Conservation (phyloP, 2,113 vertebrate genomes). For the Mystacornis crossleyi region DNA sequence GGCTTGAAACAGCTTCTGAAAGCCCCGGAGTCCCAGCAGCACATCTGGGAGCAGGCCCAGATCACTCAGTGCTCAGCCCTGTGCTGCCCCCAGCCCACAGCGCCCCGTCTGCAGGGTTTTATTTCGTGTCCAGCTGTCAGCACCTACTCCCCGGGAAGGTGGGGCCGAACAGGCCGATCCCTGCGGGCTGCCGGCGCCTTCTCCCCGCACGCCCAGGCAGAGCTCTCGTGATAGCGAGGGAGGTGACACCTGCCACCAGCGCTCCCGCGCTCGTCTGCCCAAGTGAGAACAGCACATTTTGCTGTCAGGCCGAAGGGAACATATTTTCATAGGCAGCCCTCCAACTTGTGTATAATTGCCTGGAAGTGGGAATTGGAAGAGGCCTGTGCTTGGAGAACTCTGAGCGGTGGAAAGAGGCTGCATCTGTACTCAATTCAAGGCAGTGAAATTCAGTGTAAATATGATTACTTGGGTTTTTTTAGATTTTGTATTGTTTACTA, state of each 20-base stretch:
- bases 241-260: constrained; percentile 56
- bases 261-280: constrained; percentile 16
- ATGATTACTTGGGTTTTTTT: background rate
- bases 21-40: background rate
- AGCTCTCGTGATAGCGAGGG: constrained; percentile 6
- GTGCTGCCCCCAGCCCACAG: background rate
- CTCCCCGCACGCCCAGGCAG: background rate
- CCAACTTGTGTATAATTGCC: constrained; percentile 60
- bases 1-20: background rate
- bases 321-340: constrained; percentile 65
- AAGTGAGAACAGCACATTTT: constrained; percentile 62
- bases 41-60: constrained; percentile 1
- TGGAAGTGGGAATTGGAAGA: constrained; percentile 55
- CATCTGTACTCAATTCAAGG: constrained; percentile 11
- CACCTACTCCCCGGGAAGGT: background rate
- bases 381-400: constrained; percentile 13
- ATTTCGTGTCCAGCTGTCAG: constrained; percentile 17
- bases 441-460: constrained; percentile 2
- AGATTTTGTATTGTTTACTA: background rate
- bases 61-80: background rate
- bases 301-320: constrained; percentile 61
- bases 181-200: background rate
- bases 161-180: background rate
- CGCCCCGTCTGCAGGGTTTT: background rate
- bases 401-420: constrained; percentile 20